Evolutionary conservation across 2,888 invertebrate species (phyloP).

Genomic region (Lithosia quadra): DNA sequence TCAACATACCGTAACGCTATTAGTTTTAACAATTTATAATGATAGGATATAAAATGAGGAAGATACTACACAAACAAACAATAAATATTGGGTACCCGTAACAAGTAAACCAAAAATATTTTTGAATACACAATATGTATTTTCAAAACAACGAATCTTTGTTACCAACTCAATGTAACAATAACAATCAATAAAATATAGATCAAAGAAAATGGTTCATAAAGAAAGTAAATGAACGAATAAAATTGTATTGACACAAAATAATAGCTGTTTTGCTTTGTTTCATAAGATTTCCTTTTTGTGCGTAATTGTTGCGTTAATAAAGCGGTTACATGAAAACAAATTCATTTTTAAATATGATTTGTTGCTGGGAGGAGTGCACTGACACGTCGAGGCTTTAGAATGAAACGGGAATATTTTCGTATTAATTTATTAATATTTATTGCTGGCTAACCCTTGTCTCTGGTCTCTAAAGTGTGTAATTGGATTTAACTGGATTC

Average conservation of each 20-base stretch:
- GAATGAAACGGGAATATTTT: conserved; percentile 1
- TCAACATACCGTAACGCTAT: no score
- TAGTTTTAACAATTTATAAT: background rate
- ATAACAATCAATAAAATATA: conserved; percentile 19
- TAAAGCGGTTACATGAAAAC: conserved; percentile 19
- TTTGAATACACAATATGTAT: conserved; percentile 2
- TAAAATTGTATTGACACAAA: conserved; percentile 36
- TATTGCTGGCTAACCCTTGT: background rate
- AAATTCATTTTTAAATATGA: conserved; percentile 20
- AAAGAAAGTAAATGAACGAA: conserved; percentile 37
- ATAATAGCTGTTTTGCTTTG: conserved; percentile 25
- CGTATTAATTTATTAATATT: background rate
- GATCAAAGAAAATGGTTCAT: conserved; percentile 37
- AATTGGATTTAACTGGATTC: background rate
- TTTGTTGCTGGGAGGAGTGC: conserved; percentile 13
- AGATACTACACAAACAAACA: background rate
- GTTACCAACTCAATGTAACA: no score
- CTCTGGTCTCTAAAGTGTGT: background rate
- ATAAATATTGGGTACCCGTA: background rate
- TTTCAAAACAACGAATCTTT: no score
- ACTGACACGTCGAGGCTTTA: conserved; percentile 11
- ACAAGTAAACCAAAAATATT: background rate
- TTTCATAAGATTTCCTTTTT: conserved; percentile 36
- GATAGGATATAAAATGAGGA: background rate
- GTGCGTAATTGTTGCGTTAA: conserved; percentile 20